Conservation (phyloP, 2,888 invertebrate species). For the Pyrrhosoma nymphula region DNA sequence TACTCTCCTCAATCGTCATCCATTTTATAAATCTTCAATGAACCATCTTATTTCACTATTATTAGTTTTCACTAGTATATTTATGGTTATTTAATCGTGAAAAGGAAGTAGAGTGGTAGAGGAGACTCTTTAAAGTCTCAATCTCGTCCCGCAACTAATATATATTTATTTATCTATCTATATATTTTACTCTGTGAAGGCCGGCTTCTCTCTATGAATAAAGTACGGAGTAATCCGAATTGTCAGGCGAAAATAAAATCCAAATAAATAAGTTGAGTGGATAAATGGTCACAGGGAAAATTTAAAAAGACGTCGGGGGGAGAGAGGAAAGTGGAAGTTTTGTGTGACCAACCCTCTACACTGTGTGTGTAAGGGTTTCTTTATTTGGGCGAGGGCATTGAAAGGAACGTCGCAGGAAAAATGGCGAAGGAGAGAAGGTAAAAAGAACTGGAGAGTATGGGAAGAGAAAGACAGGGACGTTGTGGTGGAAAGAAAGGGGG, state of each 20-base stretch:
- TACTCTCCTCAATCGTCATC: too few species aligned
- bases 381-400: not conserved
- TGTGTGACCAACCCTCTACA: not conserved
- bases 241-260: not conserved
- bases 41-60: too few species aligned
- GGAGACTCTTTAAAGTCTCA: too few species aligned
- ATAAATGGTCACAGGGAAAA: not conserved
- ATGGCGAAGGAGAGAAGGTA: not conserved
- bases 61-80: too few species aligned
- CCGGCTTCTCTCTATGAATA: not conserved
- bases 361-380: not conserved
- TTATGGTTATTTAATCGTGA: too few species aligned
- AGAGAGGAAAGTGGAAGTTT: not conserved
- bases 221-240: not conserved
- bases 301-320: not conserved
- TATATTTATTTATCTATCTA: too few species aligned
- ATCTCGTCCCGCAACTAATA: too few species aligned
- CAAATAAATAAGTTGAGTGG: constrained; percentile 3
- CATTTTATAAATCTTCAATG: too few species aligned
- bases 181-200: not conserved
- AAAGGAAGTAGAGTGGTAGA: too few species aligned
- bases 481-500: not conserved
- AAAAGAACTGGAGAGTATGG: not conserved
- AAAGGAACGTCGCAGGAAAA: not conserved
- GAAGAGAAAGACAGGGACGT: not conserved